phyloP scores from a whole-genome alignment of 1,140 invertebrate species.

The Pararge aegeria region DNA sequence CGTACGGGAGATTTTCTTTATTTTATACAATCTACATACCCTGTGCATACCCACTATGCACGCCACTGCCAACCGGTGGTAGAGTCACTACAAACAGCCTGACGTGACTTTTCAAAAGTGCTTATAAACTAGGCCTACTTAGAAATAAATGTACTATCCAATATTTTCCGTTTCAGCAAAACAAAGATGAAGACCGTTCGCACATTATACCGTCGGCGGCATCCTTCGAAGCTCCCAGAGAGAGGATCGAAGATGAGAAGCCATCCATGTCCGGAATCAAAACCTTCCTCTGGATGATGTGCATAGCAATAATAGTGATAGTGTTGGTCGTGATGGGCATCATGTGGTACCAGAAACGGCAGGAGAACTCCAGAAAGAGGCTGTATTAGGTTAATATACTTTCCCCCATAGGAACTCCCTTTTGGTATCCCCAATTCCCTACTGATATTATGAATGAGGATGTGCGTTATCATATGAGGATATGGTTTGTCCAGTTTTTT shows the following conservation, averaged over 20 bases:
- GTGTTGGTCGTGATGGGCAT: conserved; percentile 91
- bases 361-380: conserved; percentile 93
- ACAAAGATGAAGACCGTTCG: conserved; percentile 85
- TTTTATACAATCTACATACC: too few species aligned
- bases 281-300: conserved; percentile 92
- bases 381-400: conserved; percentile 85
- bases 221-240: conserved; percentile 91
- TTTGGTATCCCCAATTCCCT: neutral
- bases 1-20: too few species aligned
- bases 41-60: too few species aligned
- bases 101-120: too few species aligned
- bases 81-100: too few species aligned
- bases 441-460: too few species aligned
- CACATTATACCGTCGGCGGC: conserved; percentile 90
- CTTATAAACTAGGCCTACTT: too few species aligned
- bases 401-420: neutral
- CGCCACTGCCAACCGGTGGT: too few species aligned
- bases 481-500: too few species aligned
- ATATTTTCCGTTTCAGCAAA: conserved; percentile 83
- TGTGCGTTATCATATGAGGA: too few species aligned
- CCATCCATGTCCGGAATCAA: conserved; percentile 92
- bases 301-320: conserved; percentile 88
- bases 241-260: conserved; percentile 93
- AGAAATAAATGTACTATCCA: too few species aligned
- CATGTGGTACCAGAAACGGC: conserved; percentile 94